Evolutionary conservation across 2,797 vertebrate genomes (phyloP), one percentile per base, ranked within the genome.

Genomic region (Sebastes taczanowskii): DNA sequence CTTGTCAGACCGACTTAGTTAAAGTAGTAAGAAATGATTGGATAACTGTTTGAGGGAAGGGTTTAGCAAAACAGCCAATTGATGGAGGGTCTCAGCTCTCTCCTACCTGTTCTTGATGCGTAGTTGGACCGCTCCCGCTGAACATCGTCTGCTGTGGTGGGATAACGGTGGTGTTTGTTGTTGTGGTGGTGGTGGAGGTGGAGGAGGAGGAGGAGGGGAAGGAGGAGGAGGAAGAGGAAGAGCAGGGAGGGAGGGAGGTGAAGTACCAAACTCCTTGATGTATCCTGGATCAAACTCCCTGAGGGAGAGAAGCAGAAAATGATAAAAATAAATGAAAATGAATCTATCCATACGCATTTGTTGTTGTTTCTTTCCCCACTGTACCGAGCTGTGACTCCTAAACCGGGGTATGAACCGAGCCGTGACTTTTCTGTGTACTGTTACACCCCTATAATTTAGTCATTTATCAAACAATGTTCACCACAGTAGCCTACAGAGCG

Each of bases 41-140:
- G 34, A 58, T n/a, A 7, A 20, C 29, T 6, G 30, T 64, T 60
- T n/a, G 11, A 55, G 14, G 25, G 23, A 29, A 9, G 38, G 23
- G 27, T 46, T 32, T 10, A 30, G 10, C 3, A 3, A 23, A 22
- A 2, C 5, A 6, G 30, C 30, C 30, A 27, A 2, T 4, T 14
- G 22, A 69, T 30, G 3, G n/a, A 20, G 63, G 18, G 11, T n/a
- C 30, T 76, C n/a, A 11, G 4, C 6, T 18, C 4, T 42, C 11
- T 61, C 81, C 69, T 81, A 94, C 93, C 88, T 87, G 89, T 88
- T 92, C 65, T 77, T 92, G 86, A 84, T 88, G 79, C 90, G 88
- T 6, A 94, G 82, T 6, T 90, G 87, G 71, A 92, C 91, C 18
- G 61, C 83, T 61, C 83, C 85, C 18, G 86, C 76, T 14, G 88